A percentile compares a stretch with the other conserved stretches of the same genome.
Evolutionary conservation across 2,888 invertebrate species (phyloP).

Genomic region (Trimorus sp.): DNA sequence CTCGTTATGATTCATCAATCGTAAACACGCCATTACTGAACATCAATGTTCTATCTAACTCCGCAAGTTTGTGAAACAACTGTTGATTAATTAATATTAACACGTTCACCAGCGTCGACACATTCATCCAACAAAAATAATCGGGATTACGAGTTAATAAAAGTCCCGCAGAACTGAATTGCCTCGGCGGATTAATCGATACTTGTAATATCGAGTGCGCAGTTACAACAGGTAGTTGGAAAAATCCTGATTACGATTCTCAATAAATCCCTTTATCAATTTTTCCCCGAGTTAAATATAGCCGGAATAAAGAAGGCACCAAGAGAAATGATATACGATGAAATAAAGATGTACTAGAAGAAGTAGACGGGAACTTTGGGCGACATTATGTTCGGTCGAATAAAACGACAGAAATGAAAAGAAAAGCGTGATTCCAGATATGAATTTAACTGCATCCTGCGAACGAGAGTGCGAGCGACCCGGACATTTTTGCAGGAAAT

Average conservation of each 20-base stretch:
- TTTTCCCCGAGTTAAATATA: conserved; percentile 28
- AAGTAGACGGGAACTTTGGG: conserved; percentile 30
- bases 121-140: background rate
- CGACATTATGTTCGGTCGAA: conserved; percentile 40
- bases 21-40: no score
- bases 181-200: conserved; percentile 4
- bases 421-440: conserved; percentile 37
- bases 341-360: conserved; percentile 35
- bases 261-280: conserved; percentile 40
- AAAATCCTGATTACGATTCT: conserved; percentile 32
- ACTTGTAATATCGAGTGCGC: conserved; percentile 10
- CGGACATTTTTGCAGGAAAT: conserved; percentile 68
- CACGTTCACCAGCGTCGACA: no score
- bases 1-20: no score
- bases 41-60: no score
- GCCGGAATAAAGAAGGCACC: conserved; percentile 18
- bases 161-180: background rate
- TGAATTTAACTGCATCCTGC: conserved; percentile 48
- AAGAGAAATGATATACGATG: conserved; percentile 38
- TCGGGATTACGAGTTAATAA: conserved; percentile 7
- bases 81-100: no score
- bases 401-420: conserved; percentile 52
- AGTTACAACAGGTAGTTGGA: conserved; percentile 32
- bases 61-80: no score
- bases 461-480: conserved; percentile 22